phyloP scores from a whole-genome alignment of 2,888 invertebrate genomes.

The Cetonia aurata region DNA sequence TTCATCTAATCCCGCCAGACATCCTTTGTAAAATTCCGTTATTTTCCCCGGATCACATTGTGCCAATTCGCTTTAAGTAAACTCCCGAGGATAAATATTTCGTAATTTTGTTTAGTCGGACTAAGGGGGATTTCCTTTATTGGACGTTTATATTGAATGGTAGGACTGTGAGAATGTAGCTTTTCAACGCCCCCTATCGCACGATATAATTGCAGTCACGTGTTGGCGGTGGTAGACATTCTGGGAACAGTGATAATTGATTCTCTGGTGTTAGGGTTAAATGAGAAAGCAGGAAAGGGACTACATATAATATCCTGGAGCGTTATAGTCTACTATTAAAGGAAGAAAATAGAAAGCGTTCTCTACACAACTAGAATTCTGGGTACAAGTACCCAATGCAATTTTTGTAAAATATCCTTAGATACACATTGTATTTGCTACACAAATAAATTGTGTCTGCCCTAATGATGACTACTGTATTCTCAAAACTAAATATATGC shows the following conservation, averaged over 20 bases:
- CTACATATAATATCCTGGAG: neutral
- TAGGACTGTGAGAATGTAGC: slow-evolving; percentile 27
- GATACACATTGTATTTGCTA: neutral
- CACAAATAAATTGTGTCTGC: neutral
- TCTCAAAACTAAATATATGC: no score
- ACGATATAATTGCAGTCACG: slow-evolving; percentile 36
- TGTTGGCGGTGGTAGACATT: slow-evolving; percentile 27
- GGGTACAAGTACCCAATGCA: no score
- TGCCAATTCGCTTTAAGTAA: slow-evolving; percentile 29
- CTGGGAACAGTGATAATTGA: slow-evolving; percentile 33
- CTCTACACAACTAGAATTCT: no score
- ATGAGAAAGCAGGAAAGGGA: neutral
- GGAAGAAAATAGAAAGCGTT: no score
- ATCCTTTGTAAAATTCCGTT: slow-evolving; percentile 10
- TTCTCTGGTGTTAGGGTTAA: slow-evolving; percentile 15
- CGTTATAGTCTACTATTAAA: no score
- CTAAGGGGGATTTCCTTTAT: slow-evolving; percentile 26
- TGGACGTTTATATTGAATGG: slow-evolving; percentile 39
- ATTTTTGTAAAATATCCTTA: no score
- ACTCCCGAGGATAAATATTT: slow-evolving; percentile 33
- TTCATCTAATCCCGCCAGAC: neutral
- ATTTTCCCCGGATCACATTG: slow-evolving; percentile 9
- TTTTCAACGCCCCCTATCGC: slow-evolving; percentile 9
- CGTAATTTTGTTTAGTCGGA: slow-evolving; percentile 37
- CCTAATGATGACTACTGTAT: no score